Base-by-base conservation (phyloP, 1,140 invertebrate genomes). In the Cyclina sinensis region DNA sequence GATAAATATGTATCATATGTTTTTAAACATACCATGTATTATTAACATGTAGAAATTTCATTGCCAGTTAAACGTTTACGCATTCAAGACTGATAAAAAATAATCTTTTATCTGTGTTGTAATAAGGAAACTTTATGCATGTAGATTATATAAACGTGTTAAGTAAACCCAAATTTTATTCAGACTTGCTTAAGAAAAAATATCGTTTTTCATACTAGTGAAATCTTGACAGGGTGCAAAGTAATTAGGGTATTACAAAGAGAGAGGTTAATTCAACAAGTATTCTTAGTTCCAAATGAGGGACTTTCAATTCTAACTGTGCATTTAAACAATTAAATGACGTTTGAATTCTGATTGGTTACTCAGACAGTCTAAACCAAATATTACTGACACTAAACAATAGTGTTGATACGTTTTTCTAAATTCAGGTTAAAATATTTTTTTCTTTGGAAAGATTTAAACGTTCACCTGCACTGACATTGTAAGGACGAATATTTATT, bases 311-410 rank as follows among this genome's bases (percentile, higher is more conserved):
- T 62, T 62, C 57, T 62, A 9, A 27, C 3, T 27, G 43, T 43
- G 57, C n/a, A n/a, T 62, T 62, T 62, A 62, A 62, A 62, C 57
- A 62, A 62, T 27, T 24, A n/a, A n/a, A 62, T 7, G 21, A 43
- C 14, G 5, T 43, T 14, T 7, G 14, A 43, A 14, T 7, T 43
- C 14, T 43, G 5, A 43, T 14, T 14, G n/a, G 43, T 43, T 7
- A 43, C 43, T 4, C 4, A 4, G 43, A 43, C 43, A 43, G 43
- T 62, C n/a, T 62, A 62, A 62, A 4, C n/a, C n/a, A 1, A 7
- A 21, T 27, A 27, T 62, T 62, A 62, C 24, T 62, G n/a, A 62
- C 14, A 62, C 27, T 62, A 27, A 27, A 62, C n/a, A 62, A 62
- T 62, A 14, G 27, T 24, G 9, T 27, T 62, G 18, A 18, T n/a